Evolutionary conservation across 1,140 invertebrate species (phyloP), one percentile per base, ranked within the genome.

Genomic region (Drosophila fuyamai): DNA sequence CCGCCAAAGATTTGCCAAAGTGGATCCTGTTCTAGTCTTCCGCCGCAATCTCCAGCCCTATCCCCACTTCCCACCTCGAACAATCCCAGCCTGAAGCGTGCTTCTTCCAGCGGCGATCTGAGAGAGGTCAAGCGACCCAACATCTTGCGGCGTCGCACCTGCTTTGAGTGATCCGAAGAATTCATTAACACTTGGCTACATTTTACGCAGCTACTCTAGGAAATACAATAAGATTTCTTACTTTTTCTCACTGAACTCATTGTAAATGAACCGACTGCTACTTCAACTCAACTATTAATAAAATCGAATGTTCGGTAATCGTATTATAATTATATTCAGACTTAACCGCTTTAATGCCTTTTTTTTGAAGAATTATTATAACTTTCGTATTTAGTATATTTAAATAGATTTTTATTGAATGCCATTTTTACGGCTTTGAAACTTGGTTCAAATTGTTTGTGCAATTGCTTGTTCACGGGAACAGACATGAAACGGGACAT

Each of bases 391-490:
- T 51, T 14, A 18, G 32, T 74, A 51, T 51, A 50, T 72, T 75
- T 84, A 83, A 83, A 76, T 83, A 80, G 46, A 61, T 60, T 81
- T 84, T 81, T 81, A 86, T 86, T 86, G 63, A 78, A 85, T 81
- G 77, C 62, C 44, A 43, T 56, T 53, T 66, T 80, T 76, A 61
- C 5, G 47, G 48, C 35, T 53, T 77, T 73, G 63, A 84, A 85
- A 85, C 73, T 68, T 53, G 40, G 50, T 74, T 75, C 73, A 77
- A 54, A 74, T 40, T 71, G 59, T 16, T 81, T 71, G 57, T 73
- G 59, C 63, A 66, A 63, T 66, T 53, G 18, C 46, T 41, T 61
- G 32, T 23, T 32, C 14, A 48, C n/a, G 44, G 53, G 38, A 70
- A 57, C 16, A 27, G 40, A 58, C 62, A 59, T 9, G 10, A 36